These are phyloP conservation scores for Yponomeuta malinellus DNA, from an alignment of 2,888 invertebrate species.

Conservation along the genomic window DNA sequence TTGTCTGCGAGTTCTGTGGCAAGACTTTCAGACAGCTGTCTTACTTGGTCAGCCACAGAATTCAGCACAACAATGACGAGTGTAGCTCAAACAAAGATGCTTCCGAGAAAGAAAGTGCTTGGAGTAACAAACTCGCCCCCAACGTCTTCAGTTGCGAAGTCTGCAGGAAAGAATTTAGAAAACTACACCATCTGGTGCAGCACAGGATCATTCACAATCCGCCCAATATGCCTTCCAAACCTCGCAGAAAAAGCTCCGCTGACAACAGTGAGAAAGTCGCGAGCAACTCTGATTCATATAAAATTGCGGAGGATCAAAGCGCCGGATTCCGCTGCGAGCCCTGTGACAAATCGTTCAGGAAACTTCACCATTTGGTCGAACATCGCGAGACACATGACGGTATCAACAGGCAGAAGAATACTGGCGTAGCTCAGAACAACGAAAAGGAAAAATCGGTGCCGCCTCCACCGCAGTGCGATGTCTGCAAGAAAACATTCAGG, in stretches of 20 bases:
- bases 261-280: constrained; percentile 40
- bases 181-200: constrained; percentile 66
- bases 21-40: constrained; percentile 67
- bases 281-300: constrained; percentile 35
- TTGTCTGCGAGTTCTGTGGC: constrained; percentile 64
- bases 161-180: constrained; percentile 66
- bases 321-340: constrained; percentile 69
- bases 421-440: constrained; percentile 27
- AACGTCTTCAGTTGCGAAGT: constrained; percentile 60
- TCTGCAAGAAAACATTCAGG: constrained; percentile 65
- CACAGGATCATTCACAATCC: constrained; percentile 62
- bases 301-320: constrained; percentile 49
- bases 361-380: constrained; percentile 68
- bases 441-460: constrained; percentile 31
- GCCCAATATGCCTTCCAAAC: constrained; percentile 32
- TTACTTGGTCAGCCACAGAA: constrained; percentile 59
- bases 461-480: constrained; percentile 48
- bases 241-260: constrained; percentile 49
- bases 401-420: constrained; percentile 51
- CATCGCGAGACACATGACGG: constrained; percentile 69
- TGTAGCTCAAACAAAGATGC: constrained; percentile 33
- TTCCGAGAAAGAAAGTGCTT: constrained; percentile 18
- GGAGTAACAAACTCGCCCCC: constrained; percentile 33
- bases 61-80: constrained; percentile 54
- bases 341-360: constrained; percentile 70